phyloP scores from a whole-genome alignment of 2,797 vertebrate species.

The Distichodus sexfasciatus region DNA sequence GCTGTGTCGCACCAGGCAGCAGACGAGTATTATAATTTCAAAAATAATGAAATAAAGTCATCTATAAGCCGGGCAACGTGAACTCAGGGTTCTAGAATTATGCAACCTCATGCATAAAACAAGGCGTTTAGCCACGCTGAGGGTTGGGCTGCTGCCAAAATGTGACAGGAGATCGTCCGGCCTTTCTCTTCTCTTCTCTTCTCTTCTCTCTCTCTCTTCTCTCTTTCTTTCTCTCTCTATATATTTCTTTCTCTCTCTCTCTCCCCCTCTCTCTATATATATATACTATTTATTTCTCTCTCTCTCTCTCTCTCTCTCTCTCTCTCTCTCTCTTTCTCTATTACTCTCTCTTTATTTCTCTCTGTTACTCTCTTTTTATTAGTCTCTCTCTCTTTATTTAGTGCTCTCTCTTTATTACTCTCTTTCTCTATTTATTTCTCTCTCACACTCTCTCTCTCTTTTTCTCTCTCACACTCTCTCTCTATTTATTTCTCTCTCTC shows the following conservation, averaged over 20 bases:
- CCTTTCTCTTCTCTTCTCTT: no score
- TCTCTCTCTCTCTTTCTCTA: neutral
- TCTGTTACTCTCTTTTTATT: neutral
- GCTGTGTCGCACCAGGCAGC: no score
- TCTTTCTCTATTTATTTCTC: neutral
- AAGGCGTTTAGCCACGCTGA: neutral
- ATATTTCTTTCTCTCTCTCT: no score
- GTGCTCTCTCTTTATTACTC: neutral
- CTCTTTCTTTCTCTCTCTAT: neutral
- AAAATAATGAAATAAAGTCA: neutral
- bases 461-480: neutral
- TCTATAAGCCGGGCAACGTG: neutral
- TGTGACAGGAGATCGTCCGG: conserved; percentile 3
- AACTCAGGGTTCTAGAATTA: conserved; percentile 21
- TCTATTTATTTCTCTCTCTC: no score
- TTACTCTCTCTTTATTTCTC: no score
- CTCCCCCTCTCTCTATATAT: no score
- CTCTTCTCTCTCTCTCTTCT: neutral
- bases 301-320: neutral
- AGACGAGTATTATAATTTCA: no score
- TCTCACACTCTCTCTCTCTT: neutral
- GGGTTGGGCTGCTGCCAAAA: conserved; percentile 11
- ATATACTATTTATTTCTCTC: neutral
- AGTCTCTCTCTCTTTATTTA: no score
- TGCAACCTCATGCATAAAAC: conserved; percentile 27